Percentiles rank a stretch among this genome's conserved stretches.
Evolutionary conservation across 1,140 invertebrate genomes (phyloP).

Genomic region (Ganaspis sp.): DNA sequence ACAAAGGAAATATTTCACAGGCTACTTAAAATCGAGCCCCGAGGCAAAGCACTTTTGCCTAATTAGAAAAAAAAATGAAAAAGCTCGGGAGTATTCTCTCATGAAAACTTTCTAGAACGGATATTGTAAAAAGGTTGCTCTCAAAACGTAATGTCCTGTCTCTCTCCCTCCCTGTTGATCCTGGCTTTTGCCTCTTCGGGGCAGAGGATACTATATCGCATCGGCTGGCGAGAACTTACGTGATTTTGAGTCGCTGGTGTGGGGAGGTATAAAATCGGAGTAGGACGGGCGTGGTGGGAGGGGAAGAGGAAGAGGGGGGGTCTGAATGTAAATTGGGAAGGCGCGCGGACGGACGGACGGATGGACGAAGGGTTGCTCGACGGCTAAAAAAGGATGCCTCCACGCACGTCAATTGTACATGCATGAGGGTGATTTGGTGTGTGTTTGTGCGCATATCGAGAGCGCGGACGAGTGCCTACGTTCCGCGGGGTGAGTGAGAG

Average conservation of each 20-base stretch:
- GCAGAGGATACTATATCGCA: constrained; percentile 42
- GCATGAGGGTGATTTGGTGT: background rate
- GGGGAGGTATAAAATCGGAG: constrained; percentile 26
- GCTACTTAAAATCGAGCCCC: background rate
- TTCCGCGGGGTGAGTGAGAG: constrained; percentile 52
- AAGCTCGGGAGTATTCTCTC: constrained; percentile 6
- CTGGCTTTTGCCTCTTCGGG: constrained; percentile 29
- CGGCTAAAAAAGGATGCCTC: constrained; percentile 32
- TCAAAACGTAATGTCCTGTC: constrained; percentile 12
- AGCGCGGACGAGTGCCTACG: constrained; percentile 30
- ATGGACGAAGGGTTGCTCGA: constrained; percentile 27
- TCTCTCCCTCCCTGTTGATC: background rate
- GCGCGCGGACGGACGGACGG: constrained; percentile 42
- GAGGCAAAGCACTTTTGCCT: background rate
- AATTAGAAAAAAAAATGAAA: background rate
- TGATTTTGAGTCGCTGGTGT: constrained; percentile 55
- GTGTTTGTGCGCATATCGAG: constrained; percentile 40
- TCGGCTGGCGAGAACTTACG: constrained; percentile 46
- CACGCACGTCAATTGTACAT: constrained; percentile 22
- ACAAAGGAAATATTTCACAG: background rate
- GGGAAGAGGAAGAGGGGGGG: constrained; percentile 33
- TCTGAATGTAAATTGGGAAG: constrained; percentile 52
- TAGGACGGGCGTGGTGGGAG: background rate
- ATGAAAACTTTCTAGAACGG: background rate
- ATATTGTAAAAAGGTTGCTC: constrained; percentile 24